These are phyloP conservation scores for Ferdinandea cuprea DNA, from an alignment of 2,888 invertebrate genomes.

Conservation along the genomic window DNA sequence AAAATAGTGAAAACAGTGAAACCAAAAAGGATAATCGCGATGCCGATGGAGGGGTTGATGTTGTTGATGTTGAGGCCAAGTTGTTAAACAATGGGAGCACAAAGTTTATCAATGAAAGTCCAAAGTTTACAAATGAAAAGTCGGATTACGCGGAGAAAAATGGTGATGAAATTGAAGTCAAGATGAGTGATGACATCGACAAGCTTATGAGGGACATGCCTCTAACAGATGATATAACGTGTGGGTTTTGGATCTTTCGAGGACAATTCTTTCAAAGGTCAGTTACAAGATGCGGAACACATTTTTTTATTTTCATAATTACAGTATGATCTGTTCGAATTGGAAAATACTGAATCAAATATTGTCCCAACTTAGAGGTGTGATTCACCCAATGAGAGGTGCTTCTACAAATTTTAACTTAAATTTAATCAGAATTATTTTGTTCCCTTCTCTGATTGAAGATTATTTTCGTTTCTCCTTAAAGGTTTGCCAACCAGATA, in stretches of 20 bases:
- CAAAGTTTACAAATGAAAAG: too few relatives aligned
- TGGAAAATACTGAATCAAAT: too few relatives aligned
- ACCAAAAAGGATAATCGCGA: constrained; percentile 58
- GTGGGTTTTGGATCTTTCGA: constrained; percentile 86
- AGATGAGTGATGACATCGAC: constrained; percentile 82
- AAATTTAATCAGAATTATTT: neutral
- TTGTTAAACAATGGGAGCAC: constrained; percentile 76
- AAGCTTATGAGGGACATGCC: constrained; percentile 84
- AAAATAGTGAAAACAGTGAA: constrained; percentile 61
- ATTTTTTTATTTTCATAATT: neutral
- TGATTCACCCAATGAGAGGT: too few relatives aligned
- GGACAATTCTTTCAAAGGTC: constrained; percentile 86
- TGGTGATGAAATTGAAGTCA: constrained; percentile 77
- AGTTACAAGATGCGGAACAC: neutral
- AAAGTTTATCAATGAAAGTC: constrained; percentile 36
- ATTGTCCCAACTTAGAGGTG: too few relatives aligned
- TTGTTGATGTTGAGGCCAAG: constrained; percentile 76
- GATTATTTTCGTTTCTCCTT: neutral
- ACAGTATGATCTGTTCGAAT: too few relatives aligned
- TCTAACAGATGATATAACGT: constrained; percentile 86
- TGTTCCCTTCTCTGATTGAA: neutral
- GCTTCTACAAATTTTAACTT: neutral
- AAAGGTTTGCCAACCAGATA: constrained; percentile 83
- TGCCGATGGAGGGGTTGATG: neutral
- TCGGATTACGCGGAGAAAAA: constrained; percentile 63